Percentiles rank a stretch among this genome's conserved stretches.
These are phyloP conservation scores for Synanthedon formicaeformis DNA, from an alignment of 2,888 invertebrate species.

Conservation along the genomic window DNA sequence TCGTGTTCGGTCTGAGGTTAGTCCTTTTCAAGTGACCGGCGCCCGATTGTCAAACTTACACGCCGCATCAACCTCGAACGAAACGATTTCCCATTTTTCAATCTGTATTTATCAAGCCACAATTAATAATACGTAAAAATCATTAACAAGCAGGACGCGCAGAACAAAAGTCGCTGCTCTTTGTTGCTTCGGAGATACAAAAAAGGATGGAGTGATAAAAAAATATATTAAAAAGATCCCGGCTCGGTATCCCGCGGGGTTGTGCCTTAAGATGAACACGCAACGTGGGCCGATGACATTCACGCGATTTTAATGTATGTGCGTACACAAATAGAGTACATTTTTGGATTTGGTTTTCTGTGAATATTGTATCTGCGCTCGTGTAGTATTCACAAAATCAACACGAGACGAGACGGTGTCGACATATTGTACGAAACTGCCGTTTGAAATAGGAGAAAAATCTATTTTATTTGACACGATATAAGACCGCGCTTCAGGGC, in stretches of 20 bases:
- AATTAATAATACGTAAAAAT: slow-evolving; percentile 70
- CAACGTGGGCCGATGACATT: neutral
- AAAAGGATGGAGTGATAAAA: slow-evolving; percentile 27
- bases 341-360: neutral
- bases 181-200: slow-evolving; percentile 49
- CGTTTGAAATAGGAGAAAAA: no score
- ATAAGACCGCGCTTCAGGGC: no score
- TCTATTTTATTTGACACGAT: no score
- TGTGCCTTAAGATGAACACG: neutral
- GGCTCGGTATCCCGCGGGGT: neutral
- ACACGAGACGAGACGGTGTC: neutral
- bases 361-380: neutral
- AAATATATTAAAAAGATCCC: slow-evolving; percentile 15
- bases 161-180: slow-evolving; percentile 67
- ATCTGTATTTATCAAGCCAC: slow-evolving; percentile 55
- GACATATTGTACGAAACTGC: neutral
- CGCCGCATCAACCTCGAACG: neutral
- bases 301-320: neutral
- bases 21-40: neutral
- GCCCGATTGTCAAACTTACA: slow-evolving; percentile 2
- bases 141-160: slow-evolving; percentile 63
- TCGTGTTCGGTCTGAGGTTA: no score
- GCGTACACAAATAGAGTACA: neutral
- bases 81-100: slow-evolving; percentile 51
- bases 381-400: neutral